Evolutionary conservation across 2,888 invertebrate genomes (phyloP), one percentile per base, ranked within the genome.

Genomic region (Tenthredo notha): DNA sequence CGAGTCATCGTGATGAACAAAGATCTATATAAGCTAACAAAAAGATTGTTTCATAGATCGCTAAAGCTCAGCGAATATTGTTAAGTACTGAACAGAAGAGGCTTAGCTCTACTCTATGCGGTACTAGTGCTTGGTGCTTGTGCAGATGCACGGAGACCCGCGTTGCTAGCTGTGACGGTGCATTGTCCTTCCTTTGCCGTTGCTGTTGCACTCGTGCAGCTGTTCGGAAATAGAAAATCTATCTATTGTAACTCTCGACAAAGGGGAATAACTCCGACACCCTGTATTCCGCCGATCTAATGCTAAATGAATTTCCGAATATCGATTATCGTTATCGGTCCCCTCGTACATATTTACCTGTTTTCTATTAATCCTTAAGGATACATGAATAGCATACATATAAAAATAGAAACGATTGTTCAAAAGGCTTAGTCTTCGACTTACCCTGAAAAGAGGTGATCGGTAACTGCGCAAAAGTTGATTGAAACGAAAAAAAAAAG

Each of bases 221-320:
- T 87, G 86, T 84, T 85, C 85, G 61, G 78, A 86, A 86, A 86
- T 85, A 85, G 85, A 86, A 83, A 85, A 86, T 84, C 80, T 33
- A 33, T 77, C 74, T 67, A 67, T 67, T 67, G 33, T 67, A 67
- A 33, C 18, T 33, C 70, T 37, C 40, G 37, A 33, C 70, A 40
- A 72, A 72, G 70, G 70, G 70, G 37, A 37, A 29, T 25, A 21
- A 61, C 61, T 61, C 10, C 61, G 61, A 61, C 61, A 61, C 61
- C 61, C 61, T 25, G 25, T 61, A 61, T 61, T 61, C 12, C 21
- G 21, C 25, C 7, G 25, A 61, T 61, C 25, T 61, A 6, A 25
- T 61, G 61, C 1, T 3, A 25, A 25, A 61, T 61, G 21, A 12
- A 10, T 61, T 25, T 9, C 10, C 21, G 9, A 61, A 25, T 25